Evolutionary conservation across 1,140 invertebrate species (phyloP).

Genomic region (Tenebrio molitor): DNA sequence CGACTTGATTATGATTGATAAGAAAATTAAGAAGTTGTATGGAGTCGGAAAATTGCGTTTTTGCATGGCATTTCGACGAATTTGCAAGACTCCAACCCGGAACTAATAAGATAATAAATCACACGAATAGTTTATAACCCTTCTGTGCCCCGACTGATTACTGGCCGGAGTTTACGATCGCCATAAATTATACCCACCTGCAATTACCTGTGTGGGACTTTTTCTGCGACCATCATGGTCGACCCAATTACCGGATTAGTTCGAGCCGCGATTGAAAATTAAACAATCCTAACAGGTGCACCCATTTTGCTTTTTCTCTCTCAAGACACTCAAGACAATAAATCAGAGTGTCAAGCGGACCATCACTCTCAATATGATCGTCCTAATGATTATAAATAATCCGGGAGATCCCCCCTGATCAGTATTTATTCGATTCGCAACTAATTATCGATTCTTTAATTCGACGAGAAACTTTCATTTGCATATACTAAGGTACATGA

Average conservation of each 20-base stretch:
- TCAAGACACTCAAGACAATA: conserved; percentile 27
- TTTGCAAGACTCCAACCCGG: conserved; percentile 35
- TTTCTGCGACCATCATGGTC: no score
- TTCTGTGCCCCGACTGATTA: conserved; percentile 38
- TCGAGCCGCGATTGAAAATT: not conserved
- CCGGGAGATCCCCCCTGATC: no score
- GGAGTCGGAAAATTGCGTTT: conserved; percentile 6
- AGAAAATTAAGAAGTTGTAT: conserved; percentile 58
- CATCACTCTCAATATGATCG: conserved; percentile 54
- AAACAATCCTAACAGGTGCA: conserved; percentile 41
- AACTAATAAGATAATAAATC: conserved; percentile 47
- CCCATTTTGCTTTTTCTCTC: conserved; percentile 2
- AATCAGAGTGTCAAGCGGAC: conserved; percentile 52
- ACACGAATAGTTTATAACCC: conserved; percentile 36
- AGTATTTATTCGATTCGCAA: no score
- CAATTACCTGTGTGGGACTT: conserved; percentile 6
- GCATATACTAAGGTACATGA: conserved; percentile 36
- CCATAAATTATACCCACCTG: conserved; percentile 42
- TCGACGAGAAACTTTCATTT: conserved; percentile 38
- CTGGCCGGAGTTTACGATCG: conserved; percentile 32
- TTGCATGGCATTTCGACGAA: conserved; percentile 13
- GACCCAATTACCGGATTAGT: conserved; percentile 1
- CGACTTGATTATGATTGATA: conserved; percentile 66
- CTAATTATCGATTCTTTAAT: no score
- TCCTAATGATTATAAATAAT: conserved; percentile 47